phyloP scores from a whole-genome alignment of 2,113 vertebrate species.

The Grammomys dolichurus region DNA sequence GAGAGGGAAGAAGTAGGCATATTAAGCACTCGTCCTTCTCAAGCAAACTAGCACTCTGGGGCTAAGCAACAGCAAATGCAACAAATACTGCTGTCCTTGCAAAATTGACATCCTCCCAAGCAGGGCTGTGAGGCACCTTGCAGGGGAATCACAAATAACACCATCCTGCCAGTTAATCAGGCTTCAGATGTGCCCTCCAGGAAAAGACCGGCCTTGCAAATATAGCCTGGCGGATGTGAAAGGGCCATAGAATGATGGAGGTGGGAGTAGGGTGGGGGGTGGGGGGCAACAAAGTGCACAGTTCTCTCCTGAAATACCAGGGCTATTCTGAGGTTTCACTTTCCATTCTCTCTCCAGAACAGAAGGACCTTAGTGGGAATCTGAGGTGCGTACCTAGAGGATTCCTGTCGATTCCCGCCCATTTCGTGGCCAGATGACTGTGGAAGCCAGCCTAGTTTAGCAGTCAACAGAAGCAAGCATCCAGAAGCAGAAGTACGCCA shows the following conservation, averaged over 20 bases:
- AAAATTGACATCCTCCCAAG: constrained; percentile 61
- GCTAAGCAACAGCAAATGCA: not conserved
- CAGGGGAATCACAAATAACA: constrained; percentile 74
- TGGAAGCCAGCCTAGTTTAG: not conserved
- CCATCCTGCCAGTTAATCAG: constrained; percentile 59
- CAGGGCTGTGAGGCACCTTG: constrained; percentile 62
- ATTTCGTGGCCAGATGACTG: not conserved
- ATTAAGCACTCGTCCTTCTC: constrained; percentile 58
- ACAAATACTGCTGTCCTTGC: constrained; percentile 60
- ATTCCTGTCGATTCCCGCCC: not conserved
- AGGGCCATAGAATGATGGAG: constrained; percentile 7
- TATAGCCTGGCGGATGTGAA: constrained; percentile 23
- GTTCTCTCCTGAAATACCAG: constrained; percentile 62
- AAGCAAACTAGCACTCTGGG: constrained; percentile 74
- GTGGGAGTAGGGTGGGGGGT: not conserved
- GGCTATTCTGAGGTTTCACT: constrained; percentile 27
- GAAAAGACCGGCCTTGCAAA: constrained; percentile 59
- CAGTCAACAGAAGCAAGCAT: not conserved
- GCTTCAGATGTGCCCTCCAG: constrained; percentile 40
- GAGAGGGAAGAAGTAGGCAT: constrained; percentile 39
- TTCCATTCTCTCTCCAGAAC: constrained; percentile 7
- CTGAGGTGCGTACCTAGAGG: not conserved
- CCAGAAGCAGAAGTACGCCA: not conserved
- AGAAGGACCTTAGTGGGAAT: not conserved
- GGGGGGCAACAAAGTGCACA: constrained; percentile 58